phyloP scores from a whole-genome alignment of 2,113 vertebrate species.

The Muntiacus reevesi region DNA sequence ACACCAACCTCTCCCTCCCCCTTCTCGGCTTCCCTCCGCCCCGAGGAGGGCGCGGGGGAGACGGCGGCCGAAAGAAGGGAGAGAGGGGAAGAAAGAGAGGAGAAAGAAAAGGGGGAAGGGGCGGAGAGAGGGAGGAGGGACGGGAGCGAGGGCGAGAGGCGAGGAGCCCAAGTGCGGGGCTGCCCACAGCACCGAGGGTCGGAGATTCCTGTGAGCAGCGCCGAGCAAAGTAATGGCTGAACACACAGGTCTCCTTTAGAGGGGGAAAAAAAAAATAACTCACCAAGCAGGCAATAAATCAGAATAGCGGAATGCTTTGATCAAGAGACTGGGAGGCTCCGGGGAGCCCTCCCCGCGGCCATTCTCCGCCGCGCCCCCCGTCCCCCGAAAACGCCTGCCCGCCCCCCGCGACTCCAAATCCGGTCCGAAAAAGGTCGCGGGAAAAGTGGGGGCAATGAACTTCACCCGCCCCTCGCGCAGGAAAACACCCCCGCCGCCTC shows the following conservation, averaged over 20 bases:
- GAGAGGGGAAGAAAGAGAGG: slow-evolving; percentile 65
- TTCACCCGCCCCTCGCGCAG: slow-evolving; percentile 64
- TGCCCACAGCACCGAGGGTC: slow-evolving; percentile 77
- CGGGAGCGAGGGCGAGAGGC: slow-evolving; percentile 65
- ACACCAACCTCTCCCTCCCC: slow-evolving; percentile 60
- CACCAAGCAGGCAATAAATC: slow-evolving; percentile 82
- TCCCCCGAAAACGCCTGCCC: slow-evolving; percentile 37
- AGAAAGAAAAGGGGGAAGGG: slow-evolving; percentile 58
- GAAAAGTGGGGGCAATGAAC: slow-evolving; percentile 68
- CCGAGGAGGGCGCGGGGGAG: slow-evolving; percentile 62
- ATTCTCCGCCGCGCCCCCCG: slow-evolving; percentile 54
- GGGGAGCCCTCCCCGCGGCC: slow-evolving; percentile 74
- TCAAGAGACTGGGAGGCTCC: slow-evolving; percentile 79
- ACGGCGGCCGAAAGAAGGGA: slow-evolving; percentile 52
- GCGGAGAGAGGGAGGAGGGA: slow-evolving; percentile 68
- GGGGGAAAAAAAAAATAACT: slow-evolving; percentile 58
- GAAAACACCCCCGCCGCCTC: slow-evolving; percentile 58
- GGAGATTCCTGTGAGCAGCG: slow-evolving; percentile 79
- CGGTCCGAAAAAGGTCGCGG: slow-evolving; percentile 61
- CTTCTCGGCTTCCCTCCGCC: slow-evolving; percentile 70
- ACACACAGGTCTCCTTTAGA: slow-evolving; percentile 78
- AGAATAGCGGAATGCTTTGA: slow-evolving; percentile 85
- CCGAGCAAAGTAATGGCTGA: slow-evolving; percentile 85
- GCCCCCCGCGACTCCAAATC: neutral
- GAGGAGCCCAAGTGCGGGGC: slow-evolving; percentile 78